These are phyloP conservation scores for Prionailurus bengalensis DNA, from an alignment of 2,113 vertebrate species.

Conservation along the genomic window DNA sequence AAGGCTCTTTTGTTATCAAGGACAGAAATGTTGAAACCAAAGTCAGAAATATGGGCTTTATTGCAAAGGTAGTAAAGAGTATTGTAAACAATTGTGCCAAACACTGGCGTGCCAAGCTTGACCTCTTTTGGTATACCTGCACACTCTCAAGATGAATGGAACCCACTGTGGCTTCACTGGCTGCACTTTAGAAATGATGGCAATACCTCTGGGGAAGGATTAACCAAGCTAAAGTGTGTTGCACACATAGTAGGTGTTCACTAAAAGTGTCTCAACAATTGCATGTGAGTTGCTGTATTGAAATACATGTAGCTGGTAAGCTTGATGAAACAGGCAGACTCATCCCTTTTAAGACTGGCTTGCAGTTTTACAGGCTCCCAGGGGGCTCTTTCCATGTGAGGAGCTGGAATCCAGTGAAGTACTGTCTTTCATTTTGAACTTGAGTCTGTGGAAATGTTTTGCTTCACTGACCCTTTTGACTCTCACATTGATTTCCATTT, in stretches of 20 bases:
- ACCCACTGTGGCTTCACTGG: not conserved
- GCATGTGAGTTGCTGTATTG: not conserved
- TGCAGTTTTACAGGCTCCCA: not conserved
- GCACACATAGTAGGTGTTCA: not conserved
- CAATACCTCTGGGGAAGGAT: not conserved
- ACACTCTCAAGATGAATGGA: not conserved
- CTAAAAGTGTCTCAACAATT: not conserved
- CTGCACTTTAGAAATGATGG: not conserved
- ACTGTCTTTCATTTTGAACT: constrained; percentile 2
- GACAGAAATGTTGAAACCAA: not conserved
- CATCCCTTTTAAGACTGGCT: not conserved
- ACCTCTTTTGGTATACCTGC: not conserved
- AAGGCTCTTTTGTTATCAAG: not conserved
- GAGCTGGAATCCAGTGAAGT: not conserved
- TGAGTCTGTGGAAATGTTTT: not conserved
- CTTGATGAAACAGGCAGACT: not conserved
- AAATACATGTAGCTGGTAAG: not conserved
- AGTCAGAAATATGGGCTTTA: not conserved
- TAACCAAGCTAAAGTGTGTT: not conserved
- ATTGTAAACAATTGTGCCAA: not conserved
- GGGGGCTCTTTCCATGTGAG: not conserved
- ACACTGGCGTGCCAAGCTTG: too few species aligned
- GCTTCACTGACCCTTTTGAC: not conserved
- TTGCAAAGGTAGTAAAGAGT: not conserved
- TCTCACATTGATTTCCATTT: constrained; percentile 54